Evolutionary conservation across 1,140 invertebrate genomes (phyloP).

Genomic region (Drosophila gunungcola): DNA sequence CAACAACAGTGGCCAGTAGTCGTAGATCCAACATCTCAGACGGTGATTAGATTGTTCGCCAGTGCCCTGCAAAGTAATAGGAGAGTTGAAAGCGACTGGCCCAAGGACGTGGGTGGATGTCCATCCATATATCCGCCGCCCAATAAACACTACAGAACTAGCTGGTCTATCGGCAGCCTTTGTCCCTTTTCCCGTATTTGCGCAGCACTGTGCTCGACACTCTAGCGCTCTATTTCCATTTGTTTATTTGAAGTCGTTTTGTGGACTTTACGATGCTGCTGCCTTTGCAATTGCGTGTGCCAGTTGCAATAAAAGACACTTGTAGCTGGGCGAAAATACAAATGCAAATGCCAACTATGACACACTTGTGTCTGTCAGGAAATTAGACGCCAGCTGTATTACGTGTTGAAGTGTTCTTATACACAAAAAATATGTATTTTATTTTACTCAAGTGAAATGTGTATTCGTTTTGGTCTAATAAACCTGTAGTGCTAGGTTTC

Average conservation of each 20-base stretch:
- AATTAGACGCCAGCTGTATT: conserved; percentile 19
- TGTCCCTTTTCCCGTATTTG: conserved; percentile 20
- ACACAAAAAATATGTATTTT: neutral
- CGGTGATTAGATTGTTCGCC: conserved; percentile 18
- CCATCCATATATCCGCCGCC: conserved; percentile 1
- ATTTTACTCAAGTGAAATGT: neutral
- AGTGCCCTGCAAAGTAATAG: conserved; percentile 3
- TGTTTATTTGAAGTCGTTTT: conserved; percentile 39
- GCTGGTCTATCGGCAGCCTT: conserved; percentile 28
- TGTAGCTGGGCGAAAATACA: conserved; percentile 34
- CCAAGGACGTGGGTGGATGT: conserved; percentile 9
- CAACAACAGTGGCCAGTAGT: conserved; percentile 27
- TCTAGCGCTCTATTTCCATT: conserved; percentile 26
- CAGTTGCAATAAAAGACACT: conserved; percentile 42
- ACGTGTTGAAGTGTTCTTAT: neutral
- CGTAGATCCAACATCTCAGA: conserved; percentile 14
- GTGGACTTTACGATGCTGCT: conserved; percentile 44
- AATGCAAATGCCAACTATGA: neutral
- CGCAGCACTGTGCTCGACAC: conserved; percentile 21
- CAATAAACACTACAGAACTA: conserved; percentile 10
- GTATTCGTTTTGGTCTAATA: neutral
- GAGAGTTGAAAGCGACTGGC: neutral
- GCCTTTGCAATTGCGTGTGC: conserved; percentile 26
- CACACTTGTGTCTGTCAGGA: conserved; percentile 12
- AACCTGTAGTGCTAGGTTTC: neutral